phyloP scores from a whole-genome alignment of 2,113 vertebrate genomes.

The Chaetodon trifascialis region DNA sequence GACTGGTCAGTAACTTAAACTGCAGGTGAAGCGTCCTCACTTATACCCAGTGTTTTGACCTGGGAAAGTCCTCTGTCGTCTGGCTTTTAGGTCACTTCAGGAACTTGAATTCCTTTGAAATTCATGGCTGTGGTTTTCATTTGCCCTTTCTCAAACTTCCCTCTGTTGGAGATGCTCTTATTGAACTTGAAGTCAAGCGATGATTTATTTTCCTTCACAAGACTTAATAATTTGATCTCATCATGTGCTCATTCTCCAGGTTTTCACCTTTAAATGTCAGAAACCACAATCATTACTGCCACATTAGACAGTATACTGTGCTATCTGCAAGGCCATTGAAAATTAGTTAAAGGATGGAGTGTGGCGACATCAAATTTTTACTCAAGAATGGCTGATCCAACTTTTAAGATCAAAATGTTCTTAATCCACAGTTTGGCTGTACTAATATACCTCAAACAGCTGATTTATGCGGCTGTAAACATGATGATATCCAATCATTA shows the following conservation, averaged over 20 bases:
- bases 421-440: not conserved
- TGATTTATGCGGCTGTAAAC: too few species aligned
- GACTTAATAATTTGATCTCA: not conserved
- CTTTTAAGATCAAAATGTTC: not conserved
- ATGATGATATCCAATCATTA: too few species aligned
- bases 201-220: not conserved
- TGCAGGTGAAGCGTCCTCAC: not conserved
- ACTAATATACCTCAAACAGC: not conserved
- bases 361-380: too few species aligned
- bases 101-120: not conserved
- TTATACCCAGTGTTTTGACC: not conserved
- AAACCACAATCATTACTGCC: too few species aligned
- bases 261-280: not conserved
- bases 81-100: not conserved
- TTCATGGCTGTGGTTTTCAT: not conserved
- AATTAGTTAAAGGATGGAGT: not conserved
- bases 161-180: too few species aligned
- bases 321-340: not conserved
- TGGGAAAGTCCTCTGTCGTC: not conserved
- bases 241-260: not conserved
- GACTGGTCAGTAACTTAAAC: too few species aligned
- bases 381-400: not conserved
- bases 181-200: not conserved
- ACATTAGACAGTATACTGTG: not conserved
- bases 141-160: not conserved